Evolutionary conservation across 2,888 invertebrate genomes (phyloP).

Genomic region (Melanostoma mellinum): DNA sequence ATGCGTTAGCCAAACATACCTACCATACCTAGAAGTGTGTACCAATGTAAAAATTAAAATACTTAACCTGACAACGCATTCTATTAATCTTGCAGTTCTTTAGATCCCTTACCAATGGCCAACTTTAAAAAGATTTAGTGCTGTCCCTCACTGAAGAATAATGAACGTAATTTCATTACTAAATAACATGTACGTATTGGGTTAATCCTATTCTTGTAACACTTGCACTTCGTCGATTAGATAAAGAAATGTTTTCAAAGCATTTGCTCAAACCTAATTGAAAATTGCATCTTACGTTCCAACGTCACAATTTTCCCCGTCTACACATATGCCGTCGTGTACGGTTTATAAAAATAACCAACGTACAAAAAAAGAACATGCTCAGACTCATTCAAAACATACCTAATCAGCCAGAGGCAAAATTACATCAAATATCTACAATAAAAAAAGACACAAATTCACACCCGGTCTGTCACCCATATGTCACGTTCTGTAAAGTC

Average conservation of each 20-base stretch:
- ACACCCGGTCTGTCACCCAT: conserved; percentile 71
- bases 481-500: conserved; percentile 48
- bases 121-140: too few species aligned
- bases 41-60: too few species aligned
- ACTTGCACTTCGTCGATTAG: background rate
- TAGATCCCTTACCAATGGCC: too few species aligned
- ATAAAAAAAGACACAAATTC: conserved; percentile 64
- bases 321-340: conserved; percentile 43
- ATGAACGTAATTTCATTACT: too few species aligned
- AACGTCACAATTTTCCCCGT: conserved; percentile 10
- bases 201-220: background rate
- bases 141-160: too few species aligned
- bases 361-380: conserved; percentile 43
- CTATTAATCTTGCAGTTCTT: too few species aligned
- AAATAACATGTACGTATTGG: too few species aligned
- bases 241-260: conserved; percentile 36
- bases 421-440: conserved; percentile 61
- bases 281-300: conserved; percentile 42
- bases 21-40: too few species aligned
- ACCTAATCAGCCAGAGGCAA: conserved; percentile 45
- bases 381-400: conserved; percentile 63
- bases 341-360: conserved; percentile 28
- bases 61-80: too few species aligned
- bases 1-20: too few species aligned
- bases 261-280: conserved; percentile 56